Percentiles rank a stretch among this genome's conserved stretches.
phyloP scores from a whole-genome alignment of 2,113 vertebrate genomes.

The Zingel zingel region DNA sequence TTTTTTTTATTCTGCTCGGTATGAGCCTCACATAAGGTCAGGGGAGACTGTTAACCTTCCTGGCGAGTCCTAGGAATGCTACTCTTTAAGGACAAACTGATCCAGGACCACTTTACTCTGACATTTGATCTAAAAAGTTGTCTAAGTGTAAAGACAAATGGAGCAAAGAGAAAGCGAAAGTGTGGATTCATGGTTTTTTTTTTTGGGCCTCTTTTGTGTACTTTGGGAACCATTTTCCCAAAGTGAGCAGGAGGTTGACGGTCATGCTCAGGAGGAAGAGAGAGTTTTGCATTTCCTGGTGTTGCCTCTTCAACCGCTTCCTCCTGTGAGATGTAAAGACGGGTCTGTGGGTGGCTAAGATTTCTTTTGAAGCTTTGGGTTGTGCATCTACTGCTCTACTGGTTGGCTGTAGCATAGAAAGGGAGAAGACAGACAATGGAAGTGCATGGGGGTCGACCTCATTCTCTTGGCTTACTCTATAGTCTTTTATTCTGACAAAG shows the following conservation, averaged over 20 bases:
- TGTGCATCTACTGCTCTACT: background rate
- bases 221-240: constrained; percentile 9
- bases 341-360: constrained; percentile 26
- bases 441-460: constrained; percentile 5
- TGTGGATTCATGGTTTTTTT: background rate
- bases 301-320: constrained; percentile 52
- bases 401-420: constrained; percentile 25
- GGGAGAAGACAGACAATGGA: constrained; percentile 28
- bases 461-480: constrained; percentile 10
- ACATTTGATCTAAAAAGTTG: constrained; percentile 10
- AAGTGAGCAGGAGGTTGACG: constrained; percentile 2
- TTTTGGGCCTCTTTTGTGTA: constrained; percentile 22
- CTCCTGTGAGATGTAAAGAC: constrained; percentile 38
- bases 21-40: background rate
- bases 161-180: background rate
- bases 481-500: constrained; percentile 34
- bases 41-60: background rate
- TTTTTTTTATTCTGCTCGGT: constrained; percentile 11
- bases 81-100: constrained; percentile 15
- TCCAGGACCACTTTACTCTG: constrained; percentile 2
- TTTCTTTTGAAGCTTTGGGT: constrained; percentile 40
- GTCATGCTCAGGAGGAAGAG: constrained; percentile 50
- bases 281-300: constrained; percentile 54
- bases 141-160: background rate
- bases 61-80: background rate